Base-by-base conservation (phyloP, 2,797 vertebrate genomes). In the Bradypodion ventrale region DNA sequence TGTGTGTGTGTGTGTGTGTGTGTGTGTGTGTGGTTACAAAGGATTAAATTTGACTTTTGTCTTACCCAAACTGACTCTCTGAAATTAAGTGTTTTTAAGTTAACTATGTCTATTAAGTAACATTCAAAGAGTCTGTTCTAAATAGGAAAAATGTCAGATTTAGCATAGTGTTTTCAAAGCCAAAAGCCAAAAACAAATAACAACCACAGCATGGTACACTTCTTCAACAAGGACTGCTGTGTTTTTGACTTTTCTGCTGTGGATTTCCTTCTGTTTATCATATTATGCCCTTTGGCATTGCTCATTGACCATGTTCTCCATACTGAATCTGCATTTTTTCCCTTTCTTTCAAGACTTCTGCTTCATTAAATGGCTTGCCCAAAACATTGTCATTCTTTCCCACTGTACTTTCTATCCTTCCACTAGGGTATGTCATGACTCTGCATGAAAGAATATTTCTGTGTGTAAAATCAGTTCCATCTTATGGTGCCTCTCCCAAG, bases 131-230 rank as follows among this genome's bases (percentile, higher is more conserved):
- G 23, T 42, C 4, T 70, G 25, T 10, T 42, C 68, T 37, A 70
- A 70, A 5, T 70, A 42, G 37, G 68, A 42, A 15, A 40, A 25
- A 70, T 70, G 40, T 42, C 42, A 9, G 25, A 35, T 42, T 42
- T 27, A 66, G 10, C 23, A 1, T n/a, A 81, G 16, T n/a, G 32
- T 25, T 76, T 81, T 81, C 40, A 62, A 85, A 77, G 32, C 19
- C n/a, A n/a, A n/a, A n/a, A n/a, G n/a, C n/a, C n/a, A 79, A 74
- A 85, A 79, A 44, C 77, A 23, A 44, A 66, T 77, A 77, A 56
- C 56, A 60, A 23, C 23, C 29, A 35, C 35, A n/a, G 19, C 42
- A 44, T 66, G 65, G 74, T 40, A 62, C 19, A 40, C 37, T 29
- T 32, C 15, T 73, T 75, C n/a, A 75, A 40, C 23, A 40, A 65